phyloP scores from a whole-genome alignment of 2,888 invertebrate species.

The Meteorus colon region DNA sequence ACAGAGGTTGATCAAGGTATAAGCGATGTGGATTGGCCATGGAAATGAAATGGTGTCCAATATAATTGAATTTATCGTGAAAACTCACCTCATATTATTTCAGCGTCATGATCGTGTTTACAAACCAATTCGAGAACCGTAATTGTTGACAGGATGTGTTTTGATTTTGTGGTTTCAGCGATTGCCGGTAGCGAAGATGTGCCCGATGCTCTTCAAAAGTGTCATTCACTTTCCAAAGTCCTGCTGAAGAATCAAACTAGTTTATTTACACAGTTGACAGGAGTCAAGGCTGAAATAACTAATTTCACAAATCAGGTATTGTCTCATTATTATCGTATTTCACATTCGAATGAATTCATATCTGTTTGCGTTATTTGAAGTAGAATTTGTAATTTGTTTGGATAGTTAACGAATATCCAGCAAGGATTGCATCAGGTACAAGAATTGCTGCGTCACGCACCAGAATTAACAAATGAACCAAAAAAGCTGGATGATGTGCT shows the following conservation, averaged over 20 bases:
- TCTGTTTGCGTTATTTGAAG: constrained; percentile 14
- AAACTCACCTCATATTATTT: not conserved
- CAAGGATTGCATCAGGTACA: constrained; percentile 76
- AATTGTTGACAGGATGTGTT: not conserved
- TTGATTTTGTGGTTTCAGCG: constrained; percentile 75
- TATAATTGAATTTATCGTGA: constrained; percentile 1
- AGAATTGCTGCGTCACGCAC: constrained; percentile 77
- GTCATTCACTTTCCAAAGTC: constrained; percentile 81
- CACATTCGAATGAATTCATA: not conserved
- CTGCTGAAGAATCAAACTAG: constrained; percentile 81
- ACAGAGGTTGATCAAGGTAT: constrained; percentile 81
- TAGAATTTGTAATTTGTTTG: constrained; percentile 37
- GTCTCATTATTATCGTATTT: constrained; percentile 10
- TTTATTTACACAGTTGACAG: constrained; percentile 76
- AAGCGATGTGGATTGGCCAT: constrained; percentile 27
- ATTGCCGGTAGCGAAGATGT: constrained; percentile 80
- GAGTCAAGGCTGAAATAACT: constrained; percentile 77
- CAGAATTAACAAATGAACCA: constrained; percentile 78
- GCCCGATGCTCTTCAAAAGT: constrained; percentile 82
- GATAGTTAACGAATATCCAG: constrained; percentile 73
- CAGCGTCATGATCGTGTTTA: not conserved
- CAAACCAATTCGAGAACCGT: not conserved
- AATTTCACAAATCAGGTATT: constrained; percentile 75
- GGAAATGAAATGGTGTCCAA: not conserved
- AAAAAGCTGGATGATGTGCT: constrained; percentile 76